phyloP scores from a whole-genome alignment of 2,888 invertebrate genomes.

The Dorcus parallelipipedus region DNA sequence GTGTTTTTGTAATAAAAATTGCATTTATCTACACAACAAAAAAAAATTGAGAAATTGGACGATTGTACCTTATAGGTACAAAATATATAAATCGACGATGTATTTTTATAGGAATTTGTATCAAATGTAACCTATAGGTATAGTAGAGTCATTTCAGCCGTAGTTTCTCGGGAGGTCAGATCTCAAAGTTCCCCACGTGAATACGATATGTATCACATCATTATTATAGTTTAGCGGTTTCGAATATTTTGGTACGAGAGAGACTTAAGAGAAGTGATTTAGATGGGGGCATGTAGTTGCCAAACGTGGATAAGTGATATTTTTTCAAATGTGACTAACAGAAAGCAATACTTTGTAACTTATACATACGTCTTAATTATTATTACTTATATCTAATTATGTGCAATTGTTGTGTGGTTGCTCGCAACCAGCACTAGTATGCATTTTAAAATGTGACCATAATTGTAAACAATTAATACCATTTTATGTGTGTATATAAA shows the following conservation, averaged over 20 bases:
- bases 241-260: conserved; percentile 9
- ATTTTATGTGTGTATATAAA: conserved; percentile 49
- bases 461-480: conserved; percentile 42
- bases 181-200: conserved; percentile 14
- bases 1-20: background rate
- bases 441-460: conserved; percentile 38
- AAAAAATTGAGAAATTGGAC: background rate
- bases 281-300: conserved; percentile 22
- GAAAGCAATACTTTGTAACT: conserved; percentile 76
- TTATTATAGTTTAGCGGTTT: conserved; percentile 13
- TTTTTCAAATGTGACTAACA: conserved; percentile 68
- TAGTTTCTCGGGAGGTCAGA: conserved; percentile 7
- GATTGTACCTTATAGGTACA: too few species aligned
- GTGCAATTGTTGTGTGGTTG: conserved; percentile 48
- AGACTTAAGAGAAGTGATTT: conserved; percentile 7
- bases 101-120: conserved; percentile 15
- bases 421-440: conserved; percentile 40
- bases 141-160: background rate
- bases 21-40: conserved; percentile 8
- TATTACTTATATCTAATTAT: conserved; percentile 35
- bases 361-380: conserved; percentile 53
- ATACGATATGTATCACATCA: conserved; percentile 6
- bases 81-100: conserved; percentile 9
- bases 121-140: conserved; percentile 3
- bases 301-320: conserved; percentile 57